These are phyloP conservation scores for Chymomyza caudatula DNA, from an alignment of 2,888 invertebrate genomes.

Conservation along the genomic window DNA sequence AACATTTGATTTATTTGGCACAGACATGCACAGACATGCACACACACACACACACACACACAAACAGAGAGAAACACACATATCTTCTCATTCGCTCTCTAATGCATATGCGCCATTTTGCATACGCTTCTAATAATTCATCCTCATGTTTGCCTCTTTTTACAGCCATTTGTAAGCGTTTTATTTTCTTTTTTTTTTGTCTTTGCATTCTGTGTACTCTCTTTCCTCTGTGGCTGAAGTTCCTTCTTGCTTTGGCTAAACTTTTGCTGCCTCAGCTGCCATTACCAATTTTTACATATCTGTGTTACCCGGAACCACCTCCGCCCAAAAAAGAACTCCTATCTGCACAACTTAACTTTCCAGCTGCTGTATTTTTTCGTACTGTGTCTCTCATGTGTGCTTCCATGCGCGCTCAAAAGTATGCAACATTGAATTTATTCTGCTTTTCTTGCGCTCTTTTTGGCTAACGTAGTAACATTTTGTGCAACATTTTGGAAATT, in stretches of 20 bases:
- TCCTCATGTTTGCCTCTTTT: conserved; percentile 39
- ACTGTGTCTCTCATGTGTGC: neutral
- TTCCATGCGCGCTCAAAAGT: conserved; percentile 18
- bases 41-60: conserved; percentile 3
- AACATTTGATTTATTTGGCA: conserved; percentile 53
- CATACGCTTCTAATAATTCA: conserved; percentile 65
- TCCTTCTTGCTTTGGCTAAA: conserved; percentile 33
- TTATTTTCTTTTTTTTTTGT: conserved; percentile 8
- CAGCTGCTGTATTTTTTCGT: conserved; percentile 15
- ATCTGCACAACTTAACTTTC: neutral
- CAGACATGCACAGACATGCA: conserved; percentile 7
- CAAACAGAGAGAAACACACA: too few relatives aligned
- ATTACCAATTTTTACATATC: conserved; percentile 57
- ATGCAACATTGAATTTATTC: conserved; percentile 29
- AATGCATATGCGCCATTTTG: conserved; percentile 64
- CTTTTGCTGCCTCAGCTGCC: conserved; percentile 65
- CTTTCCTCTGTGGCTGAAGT: conserved; percentile 14
- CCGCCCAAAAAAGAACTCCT: neutral
- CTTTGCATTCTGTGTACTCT: conserved; percentile 5
- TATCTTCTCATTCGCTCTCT: conserved; percentile 16
- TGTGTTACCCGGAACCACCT: conserved; percentile 34
- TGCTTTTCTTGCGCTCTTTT: neutral
- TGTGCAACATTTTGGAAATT: conserved; percentile 48
- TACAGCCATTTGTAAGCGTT: neutral
- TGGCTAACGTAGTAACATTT: neutral